A percentile compares a stretch with the other conserved stretches of the same genome.
Evolutionary conservation across 2,113 vertebrate genomes (phyloP).

Genomic region (Tragelaphus strepsiceros): DNA sequence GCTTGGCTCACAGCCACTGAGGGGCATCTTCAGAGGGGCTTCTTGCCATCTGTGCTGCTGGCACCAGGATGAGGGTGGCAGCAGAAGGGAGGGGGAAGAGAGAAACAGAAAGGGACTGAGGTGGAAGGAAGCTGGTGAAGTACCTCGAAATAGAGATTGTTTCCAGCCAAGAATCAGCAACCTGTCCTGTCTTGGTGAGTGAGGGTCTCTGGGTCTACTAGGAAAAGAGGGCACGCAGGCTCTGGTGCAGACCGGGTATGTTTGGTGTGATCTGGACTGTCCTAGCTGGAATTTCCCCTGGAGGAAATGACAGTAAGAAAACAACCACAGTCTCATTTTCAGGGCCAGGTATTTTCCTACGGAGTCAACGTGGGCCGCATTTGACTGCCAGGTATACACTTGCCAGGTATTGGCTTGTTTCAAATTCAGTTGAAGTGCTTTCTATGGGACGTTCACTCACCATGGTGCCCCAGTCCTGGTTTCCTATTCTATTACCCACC

Average conservation of each 20-base stretch:
- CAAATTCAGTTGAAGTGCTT: neutral
- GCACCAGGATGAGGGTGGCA: neutral
- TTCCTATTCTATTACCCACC: neutral
- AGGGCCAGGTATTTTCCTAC: neutral
- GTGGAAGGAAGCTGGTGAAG: neutral
- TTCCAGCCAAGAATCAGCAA: neutral
- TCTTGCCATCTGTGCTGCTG: rapidly evolving
- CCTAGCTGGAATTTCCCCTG: neutral
- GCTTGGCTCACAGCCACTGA: rapidly evolving
- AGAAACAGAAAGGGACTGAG: rapidly evolving
- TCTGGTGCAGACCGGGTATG: neutral
- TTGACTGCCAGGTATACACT: neutral
- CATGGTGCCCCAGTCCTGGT: neutral
- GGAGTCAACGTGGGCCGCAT: neutral
- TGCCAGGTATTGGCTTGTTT: neutral
- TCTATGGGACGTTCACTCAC: neutral
- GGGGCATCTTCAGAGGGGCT: rapidly evolving
- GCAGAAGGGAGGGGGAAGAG: neutral
- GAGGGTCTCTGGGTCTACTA: rapidly evolving
- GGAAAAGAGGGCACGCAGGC: neutral
- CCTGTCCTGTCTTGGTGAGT: neutral
- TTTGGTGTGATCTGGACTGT: neutral
- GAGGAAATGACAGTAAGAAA: neutral
- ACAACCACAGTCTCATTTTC: neutral
- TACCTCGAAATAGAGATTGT: neutral